Conservation (phyloP, 2,113 vertebrate genomes). For the Panthera tigris region DNA sequence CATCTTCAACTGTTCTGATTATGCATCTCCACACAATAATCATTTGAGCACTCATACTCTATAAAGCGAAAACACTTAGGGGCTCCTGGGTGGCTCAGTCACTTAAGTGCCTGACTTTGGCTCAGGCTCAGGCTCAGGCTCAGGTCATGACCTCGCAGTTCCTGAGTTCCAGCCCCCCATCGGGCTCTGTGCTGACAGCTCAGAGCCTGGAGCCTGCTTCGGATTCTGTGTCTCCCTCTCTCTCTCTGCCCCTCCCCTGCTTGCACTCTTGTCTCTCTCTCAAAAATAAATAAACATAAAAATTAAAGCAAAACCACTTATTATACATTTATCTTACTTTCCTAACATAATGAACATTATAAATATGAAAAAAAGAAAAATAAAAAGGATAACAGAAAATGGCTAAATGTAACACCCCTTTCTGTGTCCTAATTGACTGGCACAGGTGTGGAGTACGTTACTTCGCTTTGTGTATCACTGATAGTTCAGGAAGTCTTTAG, state of each 20-base stretch:
- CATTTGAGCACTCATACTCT: not conserved
- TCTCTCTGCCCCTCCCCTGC: too few relatives aligned
- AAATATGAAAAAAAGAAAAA: not conserved
- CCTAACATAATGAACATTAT: not conserved
- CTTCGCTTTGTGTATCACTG: not conserved
- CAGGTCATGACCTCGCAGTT: too few relatives aligned
- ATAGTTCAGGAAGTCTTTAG: not conserved
- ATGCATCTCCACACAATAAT: not conserved
- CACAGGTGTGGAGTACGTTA: not conserved
- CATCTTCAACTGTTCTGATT: not conserved
- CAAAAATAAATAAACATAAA: too few relatives aligned
- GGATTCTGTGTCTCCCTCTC: too few relatives aligned
- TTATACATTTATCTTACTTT: not conserved
- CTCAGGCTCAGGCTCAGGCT: too few relatives aligned
- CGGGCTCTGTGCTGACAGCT: too few relatives aligned
- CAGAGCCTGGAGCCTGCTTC: too few relatives aligned
- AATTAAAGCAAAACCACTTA: not conserved
- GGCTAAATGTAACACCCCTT: not conserved
- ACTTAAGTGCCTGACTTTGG: too few relatives aligned
- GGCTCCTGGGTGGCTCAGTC: too few relatives aligned
- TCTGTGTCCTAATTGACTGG: not conserved
- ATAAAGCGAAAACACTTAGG: not conserved
- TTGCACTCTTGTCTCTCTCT: too few relatives aligned
- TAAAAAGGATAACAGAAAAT: not conserved
- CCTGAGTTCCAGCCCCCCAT: too few relatives aligned